A percentile compares a stretch with the other conserved stretches of the same genome.
Evolutionary conservation across 2,113 vertebrate species (phyloP).

Genomic region (Antigone vipio): DNA sequence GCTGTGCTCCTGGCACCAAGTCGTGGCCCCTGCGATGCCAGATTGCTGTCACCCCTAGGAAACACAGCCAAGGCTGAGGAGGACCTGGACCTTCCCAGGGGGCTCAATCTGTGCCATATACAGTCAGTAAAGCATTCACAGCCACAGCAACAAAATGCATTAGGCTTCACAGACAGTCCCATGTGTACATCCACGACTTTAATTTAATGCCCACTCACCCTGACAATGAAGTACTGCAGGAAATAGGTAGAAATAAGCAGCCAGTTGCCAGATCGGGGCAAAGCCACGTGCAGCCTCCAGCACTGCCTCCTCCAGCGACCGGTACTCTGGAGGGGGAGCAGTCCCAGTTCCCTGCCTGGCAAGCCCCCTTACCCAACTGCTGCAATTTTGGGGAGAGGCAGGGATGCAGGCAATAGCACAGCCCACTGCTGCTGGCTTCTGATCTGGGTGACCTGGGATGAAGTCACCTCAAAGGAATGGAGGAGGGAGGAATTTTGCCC

Average conservation of each 20-base stretch:
- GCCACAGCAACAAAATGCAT: background rate
- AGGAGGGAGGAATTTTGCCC: background rate
- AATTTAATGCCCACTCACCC: background rate
- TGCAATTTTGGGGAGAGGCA: background rate
- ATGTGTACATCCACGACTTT: rapidly evolving
- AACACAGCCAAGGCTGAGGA: background rate
- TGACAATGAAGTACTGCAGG: background rate
- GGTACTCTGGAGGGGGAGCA: background rate
- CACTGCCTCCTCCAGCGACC: background rate
- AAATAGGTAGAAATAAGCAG: background rate
- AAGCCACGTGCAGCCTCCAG: background rate
- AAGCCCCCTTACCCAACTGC: background rate
- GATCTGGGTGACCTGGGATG: background rate
- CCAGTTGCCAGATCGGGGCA: background rate
- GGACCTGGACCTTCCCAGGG: background rate
- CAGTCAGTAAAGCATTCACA: background rate
- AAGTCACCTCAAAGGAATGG: background rate
- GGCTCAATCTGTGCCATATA: background rate
- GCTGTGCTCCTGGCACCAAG: background rate
- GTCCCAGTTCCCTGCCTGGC: background rate
- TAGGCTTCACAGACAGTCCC: background rate
- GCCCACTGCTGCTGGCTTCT: background rate
- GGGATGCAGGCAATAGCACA: background rate
- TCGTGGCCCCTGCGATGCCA: rapidly evolving
- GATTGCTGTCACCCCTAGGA: background rate